Evolutionary conservation across 2,113 vertebrate species (phyloP).

Genomic region (Gobius niger): DNA sequence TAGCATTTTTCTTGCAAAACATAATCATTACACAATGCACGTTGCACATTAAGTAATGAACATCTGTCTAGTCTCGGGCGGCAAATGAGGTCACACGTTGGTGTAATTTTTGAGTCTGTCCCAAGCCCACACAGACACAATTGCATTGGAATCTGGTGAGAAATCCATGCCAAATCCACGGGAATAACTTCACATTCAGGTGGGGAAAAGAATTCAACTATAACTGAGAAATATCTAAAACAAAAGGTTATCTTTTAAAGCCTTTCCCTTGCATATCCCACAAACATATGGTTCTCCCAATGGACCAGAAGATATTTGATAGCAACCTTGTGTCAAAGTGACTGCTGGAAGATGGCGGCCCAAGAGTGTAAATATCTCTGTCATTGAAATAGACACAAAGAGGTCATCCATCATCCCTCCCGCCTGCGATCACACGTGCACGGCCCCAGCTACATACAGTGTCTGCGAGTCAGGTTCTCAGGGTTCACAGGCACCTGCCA

Average conservation of each 20-base stretch:
- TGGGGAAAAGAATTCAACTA: background rate
- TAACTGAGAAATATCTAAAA: background rate
- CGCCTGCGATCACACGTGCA: conserved; percentile 50
- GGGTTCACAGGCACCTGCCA: conserved; percentile 51
- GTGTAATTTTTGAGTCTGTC: too few species aligned
- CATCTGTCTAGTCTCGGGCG: too few species aligned
- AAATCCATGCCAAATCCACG: too few species aligned
- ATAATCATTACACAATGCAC: too few species aligned
- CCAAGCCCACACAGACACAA: too few species aligned
- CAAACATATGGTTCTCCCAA: conserved; percentile 6
- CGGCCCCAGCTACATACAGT: conserved; percentile 17
- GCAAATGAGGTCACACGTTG: too few species aligned
- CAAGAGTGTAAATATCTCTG: conserved; percentile 13
- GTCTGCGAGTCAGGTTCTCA: conserved; percentile 21
- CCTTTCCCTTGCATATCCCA: background rate
- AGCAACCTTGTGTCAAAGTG: conserved; percentile 16
- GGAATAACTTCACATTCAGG: conserved; percentile 8
- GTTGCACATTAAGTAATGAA: too few species aligned
- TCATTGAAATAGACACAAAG: conserved; percentile 9
- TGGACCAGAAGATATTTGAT: conserved; percentile 14
- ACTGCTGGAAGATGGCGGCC: conserved; percentile 13
- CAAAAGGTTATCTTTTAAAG: background rate
- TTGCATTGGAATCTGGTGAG: too few species aligned
- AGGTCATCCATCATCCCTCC: conserved; percentile 50
- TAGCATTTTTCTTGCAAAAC: too few species aligned